Evolutionary conservation across 1,140 invertebrate genomes (phyloP).

Genomic region (Pygmarrhopalites habei): DNA sequence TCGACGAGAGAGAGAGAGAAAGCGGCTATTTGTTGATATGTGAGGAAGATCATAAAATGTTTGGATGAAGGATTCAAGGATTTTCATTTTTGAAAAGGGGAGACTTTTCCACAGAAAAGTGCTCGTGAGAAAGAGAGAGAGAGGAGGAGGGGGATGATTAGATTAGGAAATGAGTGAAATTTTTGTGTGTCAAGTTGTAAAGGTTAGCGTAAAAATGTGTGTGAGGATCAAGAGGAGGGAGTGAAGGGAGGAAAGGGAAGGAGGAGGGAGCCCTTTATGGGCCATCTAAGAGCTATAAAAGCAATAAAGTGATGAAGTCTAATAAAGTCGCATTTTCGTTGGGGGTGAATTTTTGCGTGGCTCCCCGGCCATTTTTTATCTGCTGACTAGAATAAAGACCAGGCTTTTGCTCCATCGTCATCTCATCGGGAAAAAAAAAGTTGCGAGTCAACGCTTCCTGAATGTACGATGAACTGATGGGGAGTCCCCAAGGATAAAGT

Average conservation of each 20-base stretch:
- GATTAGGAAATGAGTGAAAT: constrained; percentile 18
- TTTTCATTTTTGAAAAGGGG: too few species aligned
- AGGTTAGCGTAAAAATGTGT: constrained; percentile 6
- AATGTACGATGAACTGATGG: constrained; percentile 22
- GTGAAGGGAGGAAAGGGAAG: background rate
- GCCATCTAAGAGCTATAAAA: constrained; percentile 24
- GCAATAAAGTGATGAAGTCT: constrained; percentile 26
- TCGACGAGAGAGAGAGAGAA: too few species aligned
- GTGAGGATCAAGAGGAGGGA: background rate
- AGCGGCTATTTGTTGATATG: too few species aligned
- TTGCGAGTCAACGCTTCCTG: constrained; percentile 32
- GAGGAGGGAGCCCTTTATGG: constrained; percentile 17
- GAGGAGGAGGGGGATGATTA: background rate
- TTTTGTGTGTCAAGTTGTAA: constrained; percentile 14
- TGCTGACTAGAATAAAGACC: constrained; percentile 30
- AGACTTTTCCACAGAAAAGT: too few species aligned
- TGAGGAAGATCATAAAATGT: too few species aligned
- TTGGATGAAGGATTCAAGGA: too few species aligned
- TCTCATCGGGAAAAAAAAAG: constrained; percentile 30
- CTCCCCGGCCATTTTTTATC: constrained; percentile 19
- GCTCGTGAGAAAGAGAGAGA: too few species aligned
- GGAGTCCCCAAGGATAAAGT: constrained; percentile 24
- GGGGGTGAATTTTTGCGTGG: background rate
- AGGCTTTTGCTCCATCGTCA: constrained; percentile 25
- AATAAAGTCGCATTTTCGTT: constrained; percentile 5